These are phyloP conservation scores for Heteromyza rotundicornis DNA, from an alignment of 2,888 invertebrate species.

Conservation along the genomic window DNA sequence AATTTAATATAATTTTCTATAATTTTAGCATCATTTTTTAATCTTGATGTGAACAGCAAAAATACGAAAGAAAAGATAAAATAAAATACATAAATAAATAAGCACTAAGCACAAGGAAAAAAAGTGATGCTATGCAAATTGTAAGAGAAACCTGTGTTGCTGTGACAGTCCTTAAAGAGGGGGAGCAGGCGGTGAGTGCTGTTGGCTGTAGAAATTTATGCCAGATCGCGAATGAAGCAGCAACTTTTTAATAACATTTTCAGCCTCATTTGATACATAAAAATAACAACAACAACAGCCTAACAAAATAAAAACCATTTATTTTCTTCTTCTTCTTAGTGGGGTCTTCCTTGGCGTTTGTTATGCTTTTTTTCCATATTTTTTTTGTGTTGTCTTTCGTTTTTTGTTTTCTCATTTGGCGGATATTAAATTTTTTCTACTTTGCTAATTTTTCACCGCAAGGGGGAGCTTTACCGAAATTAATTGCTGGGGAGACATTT, in stretches of 20 bases:
- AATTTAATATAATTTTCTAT: constrained; percentile 21
- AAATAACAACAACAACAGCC: constrained; percentile 9
- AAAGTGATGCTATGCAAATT: constrained; percentile 15
- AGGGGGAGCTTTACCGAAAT: constrained; percentile 10
- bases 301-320: constrained; percentile 1
- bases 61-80: constrained; percentile 21
- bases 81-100: constrained; percentile 41
- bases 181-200: too few species aligned
- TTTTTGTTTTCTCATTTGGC: constrained; percentile 8
- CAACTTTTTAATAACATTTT: constrained; percentile 55
- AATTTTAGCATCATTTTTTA: constrained; percentile 7
- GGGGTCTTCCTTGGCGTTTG: constrained; percentile 1
- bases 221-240: neutral
- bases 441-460: constrained; percentile 21
- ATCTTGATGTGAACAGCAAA: constrained; percentile 2
- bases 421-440: constrained; percentile 29
- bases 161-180: neutral
- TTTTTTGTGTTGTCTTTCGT: neutral
- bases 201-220: neutral
- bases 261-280: constrained; percentile 50
- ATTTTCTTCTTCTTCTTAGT: constrained; percentile 9
- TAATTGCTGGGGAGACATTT: constrained; percentile 18
- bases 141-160: constrained; percentile 18
- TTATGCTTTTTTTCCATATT: neutral
- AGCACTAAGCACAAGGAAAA: constrained; percentile 16